A percentile compares a stretch with the other conserved stretches of the same genome.
phyloP scores from a whole-genome alignment of 1,140 invertebrate genomes.

The Dendroctonus ponderosae region DNA sequence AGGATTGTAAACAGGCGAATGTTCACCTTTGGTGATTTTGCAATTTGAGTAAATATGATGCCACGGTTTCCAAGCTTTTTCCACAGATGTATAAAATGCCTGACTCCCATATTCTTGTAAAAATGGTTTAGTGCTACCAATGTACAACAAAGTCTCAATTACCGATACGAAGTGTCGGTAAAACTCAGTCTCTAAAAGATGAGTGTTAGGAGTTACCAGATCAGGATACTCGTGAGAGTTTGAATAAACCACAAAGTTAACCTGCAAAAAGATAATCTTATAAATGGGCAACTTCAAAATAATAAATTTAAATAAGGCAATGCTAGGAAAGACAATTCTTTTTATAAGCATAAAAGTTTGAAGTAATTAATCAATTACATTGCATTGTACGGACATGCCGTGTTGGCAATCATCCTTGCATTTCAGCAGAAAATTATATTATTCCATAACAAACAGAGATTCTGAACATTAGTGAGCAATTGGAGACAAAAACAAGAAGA shows the following conservation, averaged over 20 bases:
- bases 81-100: slow-evolving; percentile 27
- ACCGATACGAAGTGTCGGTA: slow-evolving; percentile 40
- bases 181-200: slow-evolving; percentile 41
- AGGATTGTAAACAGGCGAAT: slow-evolving; percentile 39
- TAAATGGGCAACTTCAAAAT: too few species aligned
- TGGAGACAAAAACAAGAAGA: too few species aligned
- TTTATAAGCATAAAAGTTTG: too few species aligned
- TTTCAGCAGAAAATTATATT: too few species aligned
- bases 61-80: slow-evolving; percentile 44
- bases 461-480: too few species aligned
- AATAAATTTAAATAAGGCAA: too few species aligned
- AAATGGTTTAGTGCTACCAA: slow-evolving; percentile 35
- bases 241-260: background rate
- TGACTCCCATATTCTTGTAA: slow-evolving; percentile 35
- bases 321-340: too few species aligned
- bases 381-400: too few species aligned
- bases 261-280: too few species aligned
- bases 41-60: slow-evolving; percentile 46
- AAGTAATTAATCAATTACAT: too few species aligned
- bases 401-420: too few species aligned
- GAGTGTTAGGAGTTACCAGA: slow-evolving; percentile 36
- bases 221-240: slow-evolving; percentile 33
- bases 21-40: slow-evolving; percentile 39
- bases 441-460: too few species aligned
- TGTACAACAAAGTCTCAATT: slow-evolving; percentile 41